These are phyloP conservation scores for Amniataba percoides DNA, from an alignment of 2,797 vertebrate species.

Conservation along the genomic window DNA sequence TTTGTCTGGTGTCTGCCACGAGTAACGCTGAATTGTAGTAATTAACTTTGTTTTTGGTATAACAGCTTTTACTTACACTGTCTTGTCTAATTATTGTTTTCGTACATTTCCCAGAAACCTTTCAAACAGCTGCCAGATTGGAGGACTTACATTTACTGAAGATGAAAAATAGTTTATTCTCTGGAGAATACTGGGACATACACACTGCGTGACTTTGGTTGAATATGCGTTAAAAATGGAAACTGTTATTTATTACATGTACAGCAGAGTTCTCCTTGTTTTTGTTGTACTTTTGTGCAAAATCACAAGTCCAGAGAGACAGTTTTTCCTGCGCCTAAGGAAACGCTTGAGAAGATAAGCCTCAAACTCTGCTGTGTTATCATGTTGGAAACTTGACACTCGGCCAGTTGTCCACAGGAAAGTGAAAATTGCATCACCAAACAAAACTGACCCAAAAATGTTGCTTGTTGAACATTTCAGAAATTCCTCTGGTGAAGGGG, in stretches of 20 bases:
- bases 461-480: background rate
- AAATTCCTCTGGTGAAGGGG: background rate
- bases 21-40: background rate
- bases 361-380: background rate
- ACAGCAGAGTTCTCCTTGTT: background rate
- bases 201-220: background rate
- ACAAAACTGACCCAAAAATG: slow-evolving; percentile 14
- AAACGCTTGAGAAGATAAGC: background rate
- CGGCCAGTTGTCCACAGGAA: slow-evolving; percentile 34
- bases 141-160: background rate
- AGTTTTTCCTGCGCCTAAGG: background rate
- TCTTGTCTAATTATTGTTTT: background rate
- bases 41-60: background rate
- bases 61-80: background rate
- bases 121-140: background rate
- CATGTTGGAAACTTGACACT: background rate
- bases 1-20: too few species aligned
- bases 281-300: background rate
- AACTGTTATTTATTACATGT: background rate
- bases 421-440: slow-evolving; percentile 10
- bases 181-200: background rate
- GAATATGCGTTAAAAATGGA: too few species aligned
- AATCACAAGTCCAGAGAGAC: background rate
- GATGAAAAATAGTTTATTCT: too few species aligned
- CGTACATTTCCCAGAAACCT: background rate